These are phyloP conservation scores for Andrena dorsata DNA, from an alignment of 2,888 invertebrate species.

Conservation along the genomic window DNA sequence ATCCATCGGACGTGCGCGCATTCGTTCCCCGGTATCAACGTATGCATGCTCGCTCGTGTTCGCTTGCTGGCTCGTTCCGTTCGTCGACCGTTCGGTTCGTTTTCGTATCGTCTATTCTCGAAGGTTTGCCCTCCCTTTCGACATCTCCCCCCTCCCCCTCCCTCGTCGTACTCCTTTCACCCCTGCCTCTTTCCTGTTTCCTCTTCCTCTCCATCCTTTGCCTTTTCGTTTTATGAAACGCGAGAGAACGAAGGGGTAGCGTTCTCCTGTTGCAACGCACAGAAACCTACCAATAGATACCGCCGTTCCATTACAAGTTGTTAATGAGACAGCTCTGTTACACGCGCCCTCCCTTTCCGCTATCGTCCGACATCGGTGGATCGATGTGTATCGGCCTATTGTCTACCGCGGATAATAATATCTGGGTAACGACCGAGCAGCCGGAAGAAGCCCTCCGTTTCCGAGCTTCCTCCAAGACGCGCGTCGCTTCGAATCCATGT, in stretches of 20 bases:
- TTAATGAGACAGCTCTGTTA: conserved; percentile 82
- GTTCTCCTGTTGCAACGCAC: conserved; percentile 43
- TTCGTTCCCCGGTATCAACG: conserved; percentile 59
- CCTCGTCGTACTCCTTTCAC: conserved; percentile 5
- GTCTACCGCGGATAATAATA: conserved; percentile 80
- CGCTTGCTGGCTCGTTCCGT: conserved; percentile 31
- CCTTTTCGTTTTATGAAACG: conserved; percentile 53
- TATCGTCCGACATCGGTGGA: conserved; percentile 65
- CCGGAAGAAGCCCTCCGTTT: conserved; percentile 39
- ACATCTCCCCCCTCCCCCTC: conserved; percentile 19
- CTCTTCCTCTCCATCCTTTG: conserved; percentile 36
- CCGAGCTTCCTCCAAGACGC: conserved; percentile 3
- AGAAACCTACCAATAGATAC: conserved; percentile 69
- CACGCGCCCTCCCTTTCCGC: conserved; percentile 70
- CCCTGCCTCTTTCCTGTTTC: conserved; percentile 15
- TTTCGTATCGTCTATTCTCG: conserved; percentile 72
- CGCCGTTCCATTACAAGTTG: conserved; percentile 81
- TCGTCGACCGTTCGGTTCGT: conserved; percentile 59
- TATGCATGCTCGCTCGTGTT: conserved; percentile 13
- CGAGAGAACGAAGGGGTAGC: conserved; percentile 42
- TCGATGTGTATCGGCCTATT: conserved; percentile 74
- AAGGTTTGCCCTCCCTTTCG: conserved; percentile 59
- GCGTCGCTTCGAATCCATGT: neutral
- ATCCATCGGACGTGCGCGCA: conserved; percentile 70
- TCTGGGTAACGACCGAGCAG: conserved; percentile 74